Conservation (phyloP, 1,140 invertebrate genomes). For the Agrilus planipennis region DNA sequence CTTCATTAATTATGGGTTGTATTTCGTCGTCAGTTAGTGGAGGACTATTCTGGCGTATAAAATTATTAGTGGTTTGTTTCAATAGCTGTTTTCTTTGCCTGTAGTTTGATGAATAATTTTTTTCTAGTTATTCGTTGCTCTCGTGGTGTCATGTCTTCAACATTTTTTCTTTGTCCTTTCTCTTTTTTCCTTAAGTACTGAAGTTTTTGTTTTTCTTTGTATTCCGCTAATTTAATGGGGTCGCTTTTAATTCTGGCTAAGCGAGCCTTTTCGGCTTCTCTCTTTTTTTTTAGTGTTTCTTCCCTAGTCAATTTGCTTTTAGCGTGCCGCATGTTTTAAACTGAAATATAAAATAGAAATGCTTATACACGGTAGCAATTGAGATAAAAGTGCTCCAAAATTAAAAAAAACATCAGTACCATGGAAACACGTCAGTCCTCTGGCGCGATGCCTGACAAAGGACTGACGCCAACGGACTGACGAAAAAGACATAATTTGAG, state of each 20-base stretch:
- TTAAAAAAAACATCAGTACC: not conserved
- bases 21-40: not conserved
- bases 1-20: not conserved
- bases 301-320: not conserved
- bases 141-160: not conserved
- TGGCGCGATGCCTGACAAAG: not conserved
- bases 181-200: slow-evolving; percentile 1
- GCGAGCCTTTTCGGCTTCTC: too few relatives aligned
- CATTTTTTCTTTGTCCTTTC: not conserved
- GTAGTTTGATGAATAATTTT: not conserved
- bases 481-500: not conserved
- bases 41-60: not conserved
- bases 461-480: not conserved
- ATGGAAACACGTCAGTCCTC: not conserved
- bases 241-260: not conserved
- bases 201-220: not conserved
- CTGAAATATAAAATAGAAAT: not conserved
- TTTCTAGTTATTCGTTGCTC: not conserved
- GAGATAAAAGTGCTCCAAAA: not conserved
- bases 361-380: not conserved
- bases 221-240: slow-evolving; percentile 1
- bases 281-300: not conserved
- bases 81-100: not conserved
- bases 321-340: not conserved
- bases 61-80: too few relatives aligned